Evolutionary conservation across 2,797 vertebrate species (phyloP).

Genomic region (Halcyon chelicuti): DNA sequence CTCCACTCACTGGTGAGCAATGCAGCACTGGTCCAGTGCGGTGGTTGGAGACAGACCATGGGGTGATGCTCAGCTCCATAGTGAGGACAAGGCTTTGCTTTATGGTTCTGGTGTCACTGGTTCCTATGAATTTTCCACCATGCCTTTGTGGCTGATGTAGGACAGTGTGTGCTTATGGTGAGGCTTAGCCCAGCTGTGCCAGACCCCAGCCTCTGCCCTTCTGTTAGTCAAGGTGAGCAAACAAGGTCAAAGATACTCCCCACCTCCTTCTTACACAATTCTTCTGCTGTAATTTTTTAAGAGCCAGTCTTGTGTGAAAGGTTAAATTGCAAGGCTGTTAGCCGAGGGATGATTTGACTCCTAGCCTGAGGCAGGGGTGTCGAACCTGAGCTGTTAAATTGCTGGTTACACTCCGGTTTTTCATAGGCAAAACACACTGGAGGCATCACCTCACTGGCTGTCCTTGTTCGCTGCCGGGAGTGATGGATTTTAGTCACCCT

Average conservation of each 20-base stretch:
- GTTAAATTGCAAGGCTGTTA: constrained; percentile 47
- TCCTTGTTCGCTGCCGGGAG: not conserved
- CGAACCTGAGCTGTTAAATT: not conserved
- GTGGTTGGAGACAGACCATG: accelerated
- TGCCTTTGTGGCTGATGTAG: not conserved
- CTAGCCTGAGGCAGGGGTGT: constrained; percentile 12
- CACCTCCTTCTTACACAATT: not conserved
- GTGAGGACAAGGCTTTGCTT: not conserved
- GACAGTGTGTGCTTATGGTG: accelerated
- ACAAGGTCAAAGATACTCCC: not conserved
- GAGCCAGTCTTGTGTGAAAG: constrained; percentile 5
- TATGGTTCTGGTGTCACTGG: accelerated
- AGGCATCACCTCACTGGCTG: not conserved
- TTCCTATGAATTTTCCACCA: not conserved
- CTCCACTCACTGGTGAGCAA: not conserved
- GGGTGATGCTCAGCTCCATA: not conserved
- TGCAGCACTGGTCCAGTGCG: accelerated
- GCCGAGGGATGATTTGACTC: not conserved
- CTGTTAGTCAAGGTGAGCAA: not conserved
- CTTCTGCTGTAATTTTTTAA: constrained; percentile 12
- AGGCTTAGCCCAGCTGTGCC: not conserved
- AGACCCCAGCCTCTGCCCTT: not conserved
- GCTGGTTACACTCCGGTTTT: not conserved
- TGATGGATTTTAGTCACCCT: not conserved
- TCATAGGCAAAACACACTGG: not conserved